Base-by-base conservation (phyloP, 2,888 invertebrate genomes). In the Tetanocera ferruginea region DNA sequence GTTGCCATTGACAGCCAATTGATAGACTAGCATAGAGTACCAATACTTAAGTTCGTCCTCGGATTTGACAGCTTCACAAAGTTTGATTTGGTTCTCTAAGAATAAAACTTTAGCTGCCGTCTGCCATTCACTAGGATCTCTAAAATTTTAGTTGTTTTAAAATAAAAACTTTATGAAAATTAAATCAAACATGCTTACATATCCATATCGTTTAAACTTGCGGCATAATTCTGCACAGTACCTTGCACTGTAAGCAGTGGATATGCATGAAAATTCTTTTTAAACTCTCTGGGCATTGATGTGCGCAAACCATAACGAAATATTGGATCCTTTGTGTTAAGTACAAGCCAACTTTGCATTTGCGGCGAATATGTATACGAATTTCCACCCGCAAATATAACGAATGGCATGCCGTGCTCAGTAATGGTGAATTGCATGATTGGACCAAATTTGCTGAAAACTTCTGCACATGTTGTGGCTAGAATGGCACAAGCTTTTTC, bases 311-410 rank as follows among this genome's bases (percentile, higher is more conserved):
- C 91, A 64, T 90, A 88, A 76, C 90, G 88, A 80, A 90, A 89
- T 57, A 92, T 88, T 3, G 92, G 91, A 88, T 92, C 92, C 76
- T 91, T 87, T 19, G 92, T 91, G 88, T 91, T 92, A 86, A 92
- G 81, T 83, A 88, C 85, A 87, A 91, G 81, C 97, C 95, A 94
- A 5, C 94, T 91, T 84, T 93, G 93, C 85, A 98, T 91, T 85
- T 94, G 94, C 82, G 92, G 91, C 83, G 95, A 94, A 88, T 95
- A 98, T 78, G 96, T 94, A 86, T 95, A 98, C 2, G 96, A 95
- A 87, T 94, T 94, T 31, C 96, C 96, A 86, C 95, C 96, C 49
- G 94, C 94, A 51, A 98, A 92, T n/a, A 95, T 93, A 81, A 98
- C 91, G 86, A 97, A 92, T 0, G 97, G 97, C 86, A 94, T 92